Percentiles rank a stretch among this genome's conserved stretches.
Evolutionary conservation across 2,113 vertebrate genomes (phyloP).

Genomic region (Dascyllus trimaculatus): DNA sequence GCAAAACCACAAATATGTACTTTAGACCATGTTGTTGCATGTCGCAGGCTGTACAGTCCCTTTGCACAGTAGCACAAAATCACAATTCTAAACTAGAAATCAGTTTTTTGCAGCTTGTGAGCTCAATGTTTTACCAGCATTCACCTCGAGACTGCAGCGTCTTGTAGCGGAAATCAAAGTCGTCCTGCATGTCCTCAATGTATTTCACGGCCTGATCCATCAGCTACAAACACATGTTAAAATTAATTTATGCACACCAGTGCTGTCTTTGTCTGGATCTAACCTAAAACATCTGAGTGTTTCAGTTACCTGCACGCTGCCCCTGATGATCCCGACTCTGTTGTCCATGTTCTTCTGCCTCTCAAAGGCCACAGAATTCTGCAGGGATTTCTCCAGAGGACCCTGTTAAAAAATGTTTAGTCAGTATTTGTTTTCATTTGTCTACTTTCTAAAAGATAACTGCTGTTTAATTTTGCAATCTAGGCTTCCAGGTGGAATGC

Average conservation of each 20-base stretch:
- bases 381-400: conserved; percentile 92
- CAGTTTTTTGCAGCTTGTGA: no score
- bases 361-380: conserved; percentile 91
- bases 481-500: neutral
- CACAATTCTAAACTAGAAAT: neutral
- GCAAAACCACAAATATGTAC: neutral
- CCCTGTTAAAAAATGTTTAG: conserved; percentile 82
- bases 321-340: conserved; percentile 90
- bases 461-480: no score
- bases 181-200: conserved; percentile 96
- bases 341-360: conserved; percentile 93
- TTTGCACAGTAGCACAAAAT: neutral
- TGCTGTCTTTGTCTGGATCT: neutral
- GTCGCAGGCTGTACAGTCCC: neutral
- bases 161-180: conserved; percentile 98
- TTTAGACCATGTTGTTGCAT: neutral
- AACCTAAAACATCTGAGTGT: neutral
- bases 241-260: neutral
- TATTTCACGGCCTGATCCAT: conserved; percentile 96
- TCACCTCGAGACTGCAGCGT: conserved; percentile 94
- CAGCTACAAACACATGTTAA: conserved; percentile 79
- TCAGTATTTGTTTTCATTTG: neutral
- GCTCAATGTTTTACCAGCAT: neutral
- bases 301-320: conserved; percentile 90
- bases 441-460: no score